Conservation (phyloP, 2,113 vertebrate species). For the Albula glossodonta region DNA sequence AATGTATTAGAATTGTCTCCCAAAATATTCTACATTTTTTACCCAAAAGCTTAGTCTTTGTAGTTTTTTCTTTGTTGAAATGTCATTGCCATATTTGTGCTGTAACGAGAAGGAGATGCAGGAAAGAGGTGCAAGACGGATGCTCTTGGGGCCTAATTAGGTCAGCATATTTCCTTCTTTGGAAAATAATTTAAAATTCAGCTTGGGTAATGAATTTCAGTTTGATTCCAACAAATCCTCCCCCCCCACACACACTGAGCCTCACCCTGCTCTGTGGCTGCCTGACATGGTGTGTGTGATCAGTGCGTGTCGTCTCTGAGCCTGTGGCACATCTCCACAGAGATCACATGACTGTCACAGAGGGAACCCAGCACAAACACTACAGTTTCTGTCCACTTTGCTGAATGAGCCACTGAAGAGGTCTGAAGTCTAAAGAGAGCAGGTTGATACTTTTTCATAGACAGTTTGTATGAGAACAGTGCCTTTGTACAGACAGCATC, state of each 20-base stretch:
- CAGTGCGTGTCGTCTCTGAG: background rate
- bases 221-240: constrained; percentile 32
- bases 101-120: constrained; percentile 9
- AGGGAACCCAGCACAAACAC: background rate
- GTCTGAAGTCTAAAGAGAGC: no score
- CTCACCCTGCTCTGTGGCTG: background rate
- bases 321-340: background rate
- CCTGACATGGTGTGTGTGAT: background rate
- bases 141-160: constrained; percentile 48
- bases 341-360: background rate
- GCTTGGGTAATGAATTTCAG: constrained; percentile 37
- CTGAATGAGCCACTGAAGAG: background rate
- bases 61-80: background rate
- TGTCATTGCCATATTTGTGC: background rate
- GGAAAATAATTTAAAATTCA: constrained; percentile 33
- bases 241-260: background rate
- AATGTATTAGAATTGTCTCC: background rate
- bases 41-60: background rate
- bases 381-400: background rate
- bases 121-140: constrained; percentile 35
- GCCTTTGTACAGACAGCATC: background rate
- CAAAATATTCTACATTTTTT: background rate
- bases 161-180: constrained; percentile 44
- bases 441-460: background rate
- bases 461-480: background rate